These are phyloP conservation scores for Orchestia grillus DNA, from an alignment of 1,140 invertebrate species.

Conservation along the genomic window DNA sequence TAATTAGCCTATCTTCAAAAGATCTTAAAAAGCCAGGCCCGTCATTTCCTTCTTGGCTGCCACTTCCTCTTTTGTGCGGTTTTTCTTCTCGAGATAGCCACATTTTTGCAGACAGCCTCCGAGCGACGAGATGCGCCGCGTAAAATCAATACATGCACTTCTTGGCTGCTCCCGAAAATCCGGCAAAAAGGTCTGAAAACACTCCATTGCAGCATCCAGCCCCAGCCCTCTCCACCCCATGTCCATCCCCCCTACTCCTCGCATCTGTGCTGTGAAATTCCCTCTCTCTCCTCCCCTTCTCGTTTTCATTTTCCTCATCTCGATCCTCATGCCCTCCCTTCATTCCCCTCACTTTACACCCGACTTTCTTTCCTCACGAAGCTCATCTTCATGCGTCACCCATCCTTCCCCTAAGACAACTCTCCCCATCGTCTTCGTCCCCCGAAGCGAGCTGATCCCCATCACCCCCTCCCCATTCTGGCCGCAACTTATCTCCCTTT, in stretches of 20 bases:
- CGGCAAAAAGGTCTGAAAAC: slow-evolving; percentile 55
- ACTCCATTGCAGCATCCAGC: slow-evolving; percentile 44
- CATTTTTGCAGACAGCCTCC: slow-evolving; percentile 38
- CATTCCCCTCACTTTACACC: background rate
- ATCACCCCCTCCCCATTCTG: slow-evolving; percentile 6
- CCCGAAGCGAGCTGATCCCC: background rate
- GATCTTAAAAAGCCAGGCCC: background rate
- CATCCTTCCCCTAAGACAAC: background rate
- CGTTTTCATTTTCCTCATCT: background rate
- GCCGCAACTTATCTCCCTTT: slow-evolving; percentile 40
- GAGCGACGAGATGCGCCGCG: slow-evolving; percentile 16
- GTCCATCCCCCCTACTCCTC: background rate
- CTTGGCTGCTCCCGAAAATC: slow-evolving; percentile 56
- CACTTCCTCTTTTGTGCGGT: slow-evolving; percentile 14
- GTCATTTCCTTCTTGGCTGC: slow-evolving; percentile 40
- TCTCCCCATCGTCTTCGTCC: background rate
- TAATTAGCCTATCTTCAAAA: slow-evolving; percentile 39
- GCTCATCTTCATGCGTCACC: background rate
- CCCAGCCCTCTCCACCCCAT: background rate
- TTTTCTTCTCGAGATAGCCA: slow-evolving; percentile 26
- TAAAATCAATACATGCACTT: slow-evolving; percentile 54
- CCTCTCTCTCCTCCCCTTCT: background rate
- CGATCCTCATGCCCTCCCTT: background rate
- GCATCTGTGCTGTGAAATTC: background rate
- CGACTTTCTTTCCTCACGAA: background rate